Conservation (phyloP, 2,797 vertebrate species). For the Sorex maritimensis region DNA sequence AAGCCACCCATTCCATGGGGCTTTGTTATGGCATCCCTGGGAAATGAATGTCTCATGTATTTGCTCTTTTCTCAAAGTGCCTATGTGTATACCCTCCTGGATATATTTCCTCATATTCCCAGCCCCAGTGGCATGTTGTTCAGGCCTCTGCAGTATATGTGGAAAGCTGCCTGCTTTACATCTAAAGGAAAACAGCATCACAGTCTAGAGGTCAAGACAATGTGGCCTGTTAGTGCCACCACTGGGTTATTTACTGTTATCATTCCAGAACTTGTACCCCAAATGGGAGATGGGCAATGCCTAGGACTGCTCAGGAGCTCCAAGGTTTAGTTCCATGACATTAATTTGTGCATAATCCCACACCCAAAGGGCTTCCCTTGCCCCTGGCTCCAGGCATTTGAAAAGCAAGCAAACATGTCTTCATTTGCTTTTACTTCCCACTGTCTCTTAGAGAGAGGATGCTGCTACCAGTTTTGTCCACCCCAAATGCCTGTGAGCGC, state of each 20-base stretch:
- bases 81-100: accelerated
- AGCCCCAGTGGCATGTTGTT: accelerated
- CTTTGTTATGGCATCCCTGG: background rate
- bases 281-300: accelerated
- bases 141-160: background rate
- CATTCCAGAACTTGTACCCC: background rate
- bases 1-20: background rate
- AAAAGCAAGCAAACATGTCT: background rate
- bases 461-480: background rate
- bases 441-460: background rate
- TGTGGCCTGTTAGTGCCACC: background rate
- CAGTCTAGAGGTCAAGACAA: background rate
- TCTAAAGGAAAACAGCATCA: background rate
- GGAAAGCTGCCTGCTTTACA: background rate
- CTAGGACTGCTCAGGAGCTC: background rate
- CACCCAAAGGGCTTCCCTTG: background rate
- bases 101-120: background rate
- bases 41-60: background rate
- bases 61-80: background rate
- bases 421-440: background rate
- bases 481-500: background rate
- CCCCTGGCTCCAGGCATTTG: background rate
- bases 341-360: background rate
- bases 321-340: background rate
- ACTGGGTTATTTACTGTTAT: background rate